Evolutionary conservation across 2,113 vertebrate species (phyloP).

Genomic region (Halichoerus grypus): DNA sequence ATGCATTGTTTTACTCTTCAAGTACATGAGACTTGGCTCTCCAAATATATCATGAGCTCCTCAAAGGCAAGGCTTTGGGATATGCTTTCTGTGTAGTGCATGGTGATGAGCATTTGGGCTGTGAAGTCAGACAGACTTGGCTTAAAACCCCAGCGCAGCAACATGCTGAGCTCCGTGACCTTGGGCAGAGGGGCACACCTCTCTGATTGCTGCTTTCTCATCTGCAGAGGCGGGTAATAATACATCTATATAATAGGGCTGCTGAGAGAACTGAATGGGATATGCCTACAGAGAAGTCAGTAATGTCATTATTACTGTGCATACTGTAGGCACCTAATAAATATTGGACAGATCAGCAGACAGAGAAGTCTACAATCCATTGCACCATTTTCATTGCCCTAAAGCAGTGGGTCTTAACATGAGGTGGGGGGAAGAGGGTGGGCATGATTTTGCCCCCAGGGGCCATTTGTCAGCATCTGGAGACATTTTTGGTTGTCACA

Average conservation of each 20-base stretch:
- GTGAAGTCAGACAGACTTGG: background rate
- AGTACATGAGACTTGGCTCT: background rate
- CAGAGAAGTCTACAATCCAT: background rate
- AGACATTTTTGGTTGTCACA: background rate
- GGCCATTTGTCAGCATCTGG: background rate
- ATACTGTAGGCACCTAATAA: background rate
- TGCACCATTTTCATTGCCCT: background rate
- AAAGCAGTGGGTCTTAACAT: background rate
- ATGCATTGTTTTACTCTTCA: background rate
- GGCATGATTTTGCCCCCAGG: background rate
- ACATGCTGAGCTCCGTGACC: background rate
- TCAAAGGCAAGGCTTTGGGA: background rate
- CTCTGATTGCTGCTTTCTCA: background rate
- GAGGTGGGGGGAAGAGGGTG: background rate
- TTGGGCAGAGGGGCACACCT: background rate
- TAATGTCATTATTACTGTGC: too few relatives aligned
- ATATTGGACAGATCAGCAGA: background rate
- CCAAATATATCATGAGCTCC: background rate
- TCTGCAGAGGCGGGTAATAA: background rate
- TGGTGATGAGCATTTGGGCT: background rate
- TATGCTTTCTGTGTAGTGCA: background rate
- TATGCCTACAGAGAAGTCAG: background rate
- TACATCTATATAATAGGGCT: fast-evolving
- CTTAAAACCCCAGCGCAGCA: background rate
- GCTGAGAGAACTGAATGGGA: background rate